These are phyloP conservation scores for Mesorhabditis spiculigera DNA, from an alignment of 2,888 invertebrate genomes.

Conservation along the genomic window DNA sequence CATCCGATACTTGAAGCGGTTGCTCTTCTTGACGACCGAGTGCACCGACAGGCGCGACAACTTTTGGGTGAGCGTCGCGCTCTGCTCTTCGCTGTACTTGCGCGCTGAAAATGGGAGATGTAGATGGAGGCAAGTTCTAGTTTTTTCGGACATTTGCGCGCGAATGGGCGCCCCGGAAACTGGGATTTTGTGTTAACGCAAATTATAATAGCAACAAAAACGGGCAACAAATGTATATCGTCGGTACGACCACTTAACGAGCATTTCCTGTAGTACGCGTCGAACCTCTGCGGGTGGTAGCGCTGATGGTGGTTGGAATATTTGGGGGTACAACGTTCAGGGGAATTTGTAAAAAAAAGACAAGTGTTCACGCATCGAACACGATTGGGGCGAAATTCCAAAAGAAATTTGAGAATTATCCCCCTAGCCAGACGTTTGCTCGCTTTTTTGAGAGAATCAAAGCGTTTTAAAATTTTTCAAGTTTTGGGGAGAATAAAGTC, in stretches of 20 bases:
- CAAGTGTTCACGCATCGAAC: no score
- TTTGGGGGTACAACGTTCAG: neutral
- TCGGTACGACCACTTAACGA: neutral
- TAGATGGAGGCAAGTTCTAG: neutral
- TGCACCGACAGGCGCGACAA: conserved; percentile 39
- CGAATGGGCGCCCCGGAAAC: neutral
- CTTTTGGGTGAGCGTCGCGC: conserved; percentile 20
- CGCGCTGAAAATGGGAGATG: conserved; percentile 27
- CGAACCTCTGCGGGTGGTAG: neutral
- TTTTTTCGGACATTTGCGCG: neutral
- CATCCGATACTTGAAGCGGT: conserved; percentile 51
- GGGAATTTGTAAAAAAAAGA: no score
- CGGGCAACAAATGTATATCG: neutral
- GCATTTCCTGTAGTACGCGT: neutral
- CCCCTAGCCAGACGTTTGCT: no score
- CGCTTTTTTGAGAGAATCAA: no score
- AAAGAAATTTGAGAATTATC: no score
- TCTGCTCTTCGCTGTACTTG: conserved; percentile 40
- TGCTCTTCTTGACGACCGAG: conserved; percentile 49
- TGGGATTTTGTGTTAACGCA: neutral
- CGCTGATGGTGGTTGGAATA: neutral
- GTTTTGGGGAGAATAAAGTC: no score
- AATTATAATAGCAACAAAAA: neutral
- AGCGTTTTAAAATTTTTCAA: no score
- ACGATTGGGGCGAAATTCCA: no score